Evolutionary conservation across 1,140 invertebrate genomes (phyloP), one percentile per base, ranked within the genome.

Genomic region (Pissodes strobi): DNA sequence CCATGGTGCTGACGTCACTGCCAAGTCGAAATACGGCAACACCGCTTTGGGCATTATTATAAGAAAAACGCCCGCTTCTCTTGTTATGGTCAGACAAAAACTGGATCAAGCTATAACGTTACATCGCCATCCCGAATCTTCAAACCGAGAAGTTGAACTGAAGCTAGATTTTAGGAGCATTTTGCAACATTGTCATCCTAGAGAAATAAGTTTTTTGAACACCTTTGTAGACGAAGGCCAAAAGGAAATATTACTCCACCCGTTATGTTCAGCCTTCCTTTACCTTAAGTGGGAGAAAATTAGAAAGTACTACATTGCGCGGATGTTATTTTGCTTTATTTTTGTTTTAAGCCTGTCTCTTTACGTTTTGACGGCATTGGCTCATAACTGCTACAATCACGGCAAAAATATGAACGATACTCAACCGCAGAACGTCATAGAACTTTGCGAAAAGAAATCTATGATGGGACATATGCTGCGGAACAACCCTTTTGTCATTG

Each of bases 221-320:
- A 91, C 89, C 0, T 89, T 93, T 53, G 88, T 92, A 1, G 89
- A 91, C 52, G 90, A 91, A 76, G 90, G 90, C 0, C 90, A 92
- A 71, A 91, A 91, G 68, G 88, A 91, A 73, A 87, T 93, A 12
- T 75, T 93, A 0, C 82, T 90, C 51, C 91, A 93, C 81, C 91
- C 91, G 0, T 73, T 93, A 0, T 92, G 90, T 70, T 89, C 90
- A 2, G 90, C 90, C 0, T 93, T 93, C 76, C 76, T 93, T 0
- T 87, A 92, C 71, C 83, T 93, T 12, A 93, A 93, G 76, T 94
- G 92, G 92, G 87, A 92, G 67, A 92, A 92, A 76, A 92, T 94
- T 65, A 82, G 91, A n/a, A 90, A 91, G 76, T 93, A 92, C 72
- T 93, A 93, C 71, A 87, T 92, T 4, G 89, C 87, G 0, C 82